Conservation (phyloP, 1,140 invertebrate genomes). For the Dreissena polymorpha region DNA sequence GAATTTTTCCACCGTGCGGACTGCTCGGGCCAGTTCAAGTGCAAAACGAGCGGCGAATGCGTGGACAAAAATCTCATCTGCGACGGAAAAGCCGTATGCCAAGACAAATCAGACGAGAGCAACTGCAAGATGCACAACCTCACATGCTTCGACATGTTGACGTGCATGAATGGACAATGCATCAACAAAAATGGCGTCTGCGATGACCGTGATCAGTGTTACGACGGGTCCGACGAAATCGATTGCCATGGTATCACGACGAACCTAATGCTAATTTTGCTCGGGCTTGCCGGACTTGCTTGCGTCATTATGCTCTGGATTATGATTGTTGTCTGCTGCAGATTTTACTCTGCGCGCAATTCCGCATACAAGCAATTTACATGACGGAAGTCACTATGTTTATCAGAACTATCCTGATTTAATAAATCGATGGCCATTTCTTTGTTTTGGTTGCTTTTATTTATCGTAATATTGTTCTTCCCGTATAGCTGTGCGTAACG, state of each 20-base stretch:
- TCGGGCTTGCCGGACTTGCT: not conserved
- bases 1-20: not conserved
- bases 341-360: not conserved
- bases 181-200: not conserved
- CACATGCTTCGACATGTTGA: not conserved
- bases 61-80: conserved; percentile 1
- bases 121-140: not conserved
- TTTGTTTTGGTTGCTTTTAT: too few relatives aligned
- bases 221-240: not conserved
- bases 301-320: not conserved
- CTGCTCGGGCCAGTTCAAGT: too few relatives aligned
- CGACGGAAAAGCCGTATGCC: not conserved
- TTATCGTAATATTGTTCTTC: too few relatives aligned
- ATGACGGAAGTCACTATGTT: too few relatives aligned
- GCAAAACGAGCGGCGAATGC: not conserved
- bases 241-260: not conserved
- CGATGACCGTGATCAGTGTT: not conserved
- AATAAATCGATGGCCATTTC: too few relatives aligned
- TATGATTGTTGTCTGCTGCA: not conserved
- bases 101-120: not conserved
- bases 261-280: not conserved
- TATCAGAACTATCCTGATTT: too few relatives aligned
- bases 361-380: too few relatives aligned
- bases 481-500: too few relatives aligned
- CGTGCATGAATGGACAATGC: not conserved